phyloP scores from a whole-genome alignment of 2,797 vertebrate species.

The Dendrocincla fuliginosa region DNA sequence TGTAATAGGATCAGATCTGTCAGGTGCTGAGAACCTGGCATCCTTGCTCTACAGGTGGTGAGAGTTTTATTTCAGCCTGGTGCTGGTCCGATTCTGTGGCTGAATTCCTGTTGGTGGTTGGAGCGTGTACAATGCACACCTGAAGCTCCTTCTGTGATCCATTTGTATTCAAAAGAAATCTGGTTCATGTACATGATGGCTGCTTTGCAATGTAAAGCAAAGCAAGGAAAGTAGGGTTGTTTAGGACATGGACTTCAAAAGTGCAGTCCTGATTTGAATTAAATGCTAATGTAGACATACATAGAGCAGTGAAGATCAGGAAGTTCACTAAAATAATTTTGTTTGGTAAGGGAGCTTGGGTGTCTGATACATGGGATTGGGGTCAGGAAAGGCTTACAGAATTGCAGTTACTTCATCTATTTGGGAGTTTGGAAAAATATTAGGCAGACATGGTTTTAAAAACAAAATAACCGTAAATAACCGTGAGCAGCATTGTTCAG shows the following conservation, averaged over 20 bases:
- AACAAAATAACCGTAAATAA: background rate
- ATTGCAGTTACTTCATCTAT: background rate
- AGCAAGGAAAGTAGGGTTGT: background rate
- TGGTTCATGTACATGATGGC: background rate
- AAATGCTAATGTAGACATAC: background rate
- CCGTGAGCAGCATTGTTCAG: background rate
- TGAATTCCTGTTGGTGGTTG: slow-evolving; percentile 5
- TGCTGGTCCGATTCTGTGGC: background rate
- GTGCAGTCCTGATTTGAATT: background rate
- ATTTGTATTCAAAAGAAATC: background rate
- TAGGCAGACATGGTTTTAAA: background rate
- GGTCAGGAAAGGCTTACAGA: background rate
- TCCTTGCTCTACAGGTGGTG: background rate
- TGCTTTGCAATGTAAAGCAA: slow-evolving; percentile 38
- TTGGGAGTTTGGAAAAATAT: background rate
- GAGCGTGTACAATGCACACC: background rate
- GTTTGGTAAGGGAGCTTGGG: background rate
- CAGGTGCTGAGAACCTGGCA: background rate
- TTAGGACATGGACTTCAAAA: background rate
- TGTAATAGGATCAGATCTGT: slow-evolving; percentile 1
- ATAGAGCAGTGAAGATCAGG: background rate
- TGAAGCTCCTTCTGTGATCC: background rate
- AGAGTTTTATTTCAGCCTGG: slow-evolving; percentile 16
- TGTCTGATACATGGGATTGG: background rate
- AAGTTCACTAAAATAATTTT: background rate